A percentile compares a stretch with the other conserved stretches of the same genome.
Evolutionary conservation across 1,140 invertebrate genomes (phyloP).

Genomic region (Caenorhabditis briggsae): DNA sequence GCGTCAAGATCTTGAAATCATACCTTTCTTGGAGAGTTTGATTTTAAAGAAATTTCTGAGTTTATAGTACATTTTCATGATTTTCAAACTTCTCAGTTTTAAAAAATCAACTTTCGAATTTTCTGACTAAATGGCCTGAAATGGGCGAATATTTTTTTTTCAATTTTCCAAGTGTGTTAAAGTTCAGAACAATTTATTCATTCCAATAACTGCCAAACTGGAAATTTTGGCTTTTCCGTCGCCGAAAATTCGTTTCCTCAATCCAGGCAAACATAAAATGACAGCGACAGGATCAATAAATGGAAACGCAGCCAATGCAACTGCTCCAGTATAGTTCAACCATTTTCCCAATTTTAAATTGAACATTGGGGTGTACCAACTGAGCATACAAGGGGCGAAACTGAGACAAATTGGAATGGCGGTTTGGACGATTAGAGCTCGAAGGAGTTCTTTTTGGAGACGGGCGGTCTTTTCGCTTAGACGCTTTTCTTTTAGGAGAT

Average conservation of each 20-base stretch:
- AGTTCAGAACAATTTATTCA: neutral
- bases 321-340: neutral
- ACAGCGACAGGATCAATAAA: slow-evolving; percentile 16
- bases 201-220: neutral
- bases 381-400: neutral
- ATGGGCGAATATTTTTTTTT: neutral
- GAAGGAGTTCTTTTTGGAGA: neutral
- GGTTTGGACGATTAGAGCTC: neutral
- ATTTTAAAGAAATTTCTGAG: too few relatives aligned
- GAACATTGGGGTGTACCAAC: slow-evolving; percentile 19
- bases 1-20: too few relatives aligned
- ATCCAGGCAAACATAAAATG: slow-evolving; percentile 12
- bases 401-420: neutral
- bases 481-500: neutral
- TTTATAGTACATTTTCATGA: too few relatives aligned
- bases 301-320: neutral
- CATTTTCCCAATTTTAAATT: neutral
- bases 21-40: too few relatives aligned
- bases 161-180: too few relatives aligned
- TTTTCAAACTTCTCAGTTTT: too few relatives aligned
- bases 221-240: neutral
- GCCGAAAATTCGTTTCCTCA: neutral
- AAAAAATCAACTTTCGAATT: too few relatives aligned
- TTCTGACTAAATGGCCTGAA: too few relatives aligned
- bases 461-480: neutral